Conservation (phyloP, 2,888 invertebrate species). For the Homarus gammarus region DNA sequence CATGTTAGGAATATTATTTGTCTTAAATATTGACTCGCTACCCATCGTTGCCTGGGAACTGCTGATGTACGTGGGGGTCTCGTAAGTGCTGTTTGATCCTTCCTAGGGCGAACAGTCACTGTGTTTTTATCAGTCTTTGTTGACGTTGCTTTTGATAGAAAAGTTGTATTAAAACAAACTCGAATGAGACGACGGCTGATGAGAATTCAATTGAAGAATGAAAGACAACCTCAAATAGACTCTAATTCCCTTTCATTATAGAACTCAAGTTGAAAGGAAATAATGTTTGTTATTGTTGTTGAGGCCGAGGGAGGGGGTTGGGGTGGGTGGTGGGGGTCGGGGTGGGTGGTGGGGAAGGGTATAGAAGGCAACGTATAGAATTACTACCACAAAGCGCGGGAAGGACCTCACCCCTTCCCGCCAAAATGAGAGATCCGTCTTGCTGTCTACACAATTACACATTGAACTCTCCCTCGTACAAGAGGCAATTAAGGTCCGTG, state of each 20-base stretch:
- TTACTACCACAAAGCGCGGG: background rate
- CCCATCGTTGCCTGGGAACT: slow-evolving; percentile 50
- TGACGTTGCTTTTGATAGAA: background rate
- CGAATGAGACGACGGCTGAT: no score
- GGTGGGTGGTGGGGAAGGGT: background rate
- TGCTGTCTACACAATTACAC: background rate
- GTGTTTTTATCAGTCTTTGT: background rate
- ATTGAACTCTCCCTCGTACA: background rate
- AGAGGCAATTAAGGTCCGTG: background rate
- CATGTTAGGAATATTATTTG: slow-evolving; percentile 48
- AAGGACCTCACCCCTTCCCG: background rate
- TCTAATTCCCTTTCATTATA: no score
- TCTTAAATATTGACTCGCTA: slow-evolving; percentile 42
- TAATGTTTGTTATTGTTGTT: no score
- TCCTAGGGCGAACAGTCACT: background rate
- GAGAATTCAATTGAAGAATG: no score
- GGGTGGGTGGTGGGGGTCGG: background rate
- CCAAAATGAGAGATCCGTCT: background rate
- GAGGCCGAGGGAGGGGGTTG: no score
- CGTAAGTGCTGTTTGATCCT: background rate
- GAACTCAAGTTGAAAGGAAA: no score
- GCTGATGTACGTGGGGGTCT: background rate
- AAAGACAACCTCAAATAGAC: no score
- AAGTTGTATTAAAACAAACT: no score
- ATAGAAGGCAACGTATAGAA: background rate